Percentiles rank a stretch among this genome's conserved stretches.
These are phyloP conservation scores for Melanostoma mellinum DNA, from an alignment of 2,888 invertebrate genomes.

Conservation along the genomic window DNA sequence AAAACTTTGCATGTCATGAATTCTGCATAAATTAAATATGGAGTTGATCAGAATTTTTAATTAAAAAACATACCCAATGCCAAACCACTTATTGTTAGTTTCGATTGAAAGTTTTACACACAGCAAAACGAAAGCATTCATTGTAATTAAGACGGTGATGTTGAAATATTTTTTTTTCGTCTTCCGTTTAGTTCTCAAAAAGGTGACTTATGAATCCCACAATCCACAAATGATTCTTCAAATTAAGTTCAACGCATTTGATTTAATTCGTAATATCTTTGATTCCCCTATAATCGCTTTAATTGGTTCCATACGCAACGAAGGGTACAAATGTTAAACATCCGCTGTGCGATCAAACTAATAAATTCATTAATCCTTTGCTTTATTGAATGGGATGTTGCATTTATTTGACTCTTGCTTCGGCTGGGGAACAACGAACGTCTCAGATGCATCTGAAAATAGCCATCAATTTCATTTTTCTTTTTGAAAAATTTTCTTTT, in stretches of 20 bases:
- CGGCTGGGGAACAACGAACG: background rate
- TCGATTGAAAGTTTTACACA: background rate
- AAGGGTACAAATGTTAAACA: constrained; percentile 6
- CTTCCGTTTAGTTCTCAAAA: no score
- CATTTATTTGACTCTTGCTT: background rate
- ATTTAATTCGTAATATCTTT: background rate
- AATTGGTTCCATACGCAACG: background rate
- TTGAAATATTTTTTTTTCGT: background rate
- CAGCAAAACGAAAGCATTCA: background rate
- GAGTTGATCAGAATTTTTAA: constrained; percentile 59
- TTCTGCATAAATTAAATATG: constrained; percentile 56
- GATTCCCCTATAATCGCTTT: background rate
- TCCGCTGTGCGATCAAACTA: constrained; percentile 28
- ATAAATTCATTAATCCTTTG: constrained; percentile 47
- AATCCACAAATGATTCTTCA: background rate
- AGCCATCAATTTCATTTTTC: background rate
- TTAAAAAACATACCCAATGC: constrained; percentile 33
- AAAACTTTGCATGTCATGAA: constrained; percentile 52
- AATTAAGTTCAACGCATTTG: background rate
- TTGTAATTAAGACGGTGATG: background rate
- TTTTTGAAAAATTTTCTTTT: background rate
- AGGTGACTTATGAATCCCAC: background rate
- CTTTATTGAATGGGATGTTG: constrained; percentile 8
- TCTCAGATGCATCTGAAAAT: constrained; percentile 2
- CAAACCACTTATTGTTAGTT: constrained; percentile 31